These are phyloP conservation scores for Agapostemon virescens DNA, from an alignment of 2,888 invertebrate species.

Conservation along the genomic window DNA sequence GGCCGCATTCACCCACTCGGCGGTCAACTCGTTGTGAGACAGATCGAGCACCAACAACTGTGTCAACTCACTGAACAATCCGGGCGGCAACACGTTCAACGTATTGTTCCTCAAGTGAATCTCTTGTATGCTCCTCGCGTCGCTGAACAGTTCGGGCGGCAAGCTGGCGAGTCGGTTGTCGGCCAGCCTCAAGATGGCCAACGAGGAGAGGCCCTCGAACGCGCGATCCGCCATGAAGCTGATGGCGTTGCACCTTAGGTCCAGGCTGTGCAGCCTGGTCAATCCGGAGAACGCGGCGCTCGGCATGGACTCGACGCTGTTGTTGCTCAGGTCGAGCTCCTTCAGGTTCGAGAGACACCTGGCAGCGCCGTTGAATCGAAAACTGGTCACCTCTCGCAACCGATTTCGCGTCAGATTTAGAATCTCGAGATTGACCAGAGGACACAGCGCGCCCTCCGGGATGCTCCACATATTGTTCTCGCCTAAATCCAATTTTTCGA, in stretches of 20 bases:
- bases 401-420: slow-evolving; percentile 91
- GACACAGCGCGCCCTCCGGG: slow-evolving; percentile 89
- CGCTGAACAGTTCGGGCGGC: slow-evolving; percentile 91
- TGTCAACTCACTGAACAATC: slow-evolving; percentile 88
- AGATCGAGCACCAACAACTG: slow-evolving; percentile 89
- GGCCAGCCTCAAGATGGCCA: slow-evolving; percentile 89
- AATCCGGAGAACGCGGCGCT: slow-evolving; percentile 87
- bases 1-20: slow-evolving; percentile 91
- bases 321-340: slow-evolving; percentile 88
- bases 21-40: slow-evolving; percentile 89
- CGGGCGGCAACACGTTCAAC: slow-evolving; percentile 90
- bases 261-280: slow-evolving; percentile 86
- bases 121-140: slow-evolving; percentile 89
- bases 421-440: slow-evolving; percentile 87
- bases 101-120: slow-evolving; percentile 92
- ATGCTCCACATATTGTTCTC: slow-evolving; percentile 91
- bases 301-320: slow-evolving; percentile 88
- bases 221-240: slow-evolving; percentile 89
- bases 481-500: slow-evolving; percentile 88
- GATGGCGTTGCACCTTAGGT: slow-evolving; percentile 89
- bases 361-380: slow-evolving; percentile 86
- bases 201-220: slow-evolving; percentile 87
- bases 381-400: slow-evolving; percentile 87
- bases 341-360: slow-evolving; percentile 87
- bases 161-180: slow-evolving; percentile 90